Conservation (phyloP, 2,797 vertebrate species). For the Falco peregrinus region DNA sequence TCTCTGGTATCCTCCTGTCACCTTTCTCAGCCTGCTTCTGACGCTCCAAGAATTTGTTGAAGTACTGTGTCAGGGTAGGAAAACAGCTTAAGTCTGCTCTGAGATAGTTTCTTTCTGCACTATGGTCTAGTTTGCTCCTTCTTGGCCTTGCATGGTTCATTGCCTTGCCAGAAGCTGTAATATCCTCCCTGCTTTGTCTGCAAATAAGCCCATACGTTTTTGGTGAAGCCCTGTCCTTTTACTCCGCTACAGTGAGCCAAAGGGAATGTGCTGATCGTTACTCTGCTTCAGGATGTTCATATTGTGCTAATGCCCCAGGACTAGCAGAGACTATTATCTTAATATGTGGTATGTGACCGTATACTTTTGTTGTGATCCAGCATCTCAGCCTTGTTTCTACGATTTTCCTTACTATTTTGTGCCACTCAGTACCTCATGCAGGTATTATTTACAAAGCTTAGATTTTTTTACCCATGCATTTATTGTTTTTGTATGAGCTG, state of each 20-base stretch:
- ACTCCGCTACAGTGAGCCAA: not conserved
- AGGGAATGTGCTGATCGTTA: not conserved
- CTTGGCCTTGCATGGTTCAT: not conserved
- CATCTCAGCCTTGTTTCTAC: not conserved
- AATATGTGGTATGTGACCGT: not conserved
- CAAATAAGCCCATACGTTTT: not conserved
- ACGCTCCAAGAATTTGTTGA: not conserved
- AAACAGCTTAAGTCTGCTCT: not conserved
- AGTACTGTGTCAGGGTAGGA: not conserved
- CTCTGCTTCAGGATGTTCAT: not conserved
- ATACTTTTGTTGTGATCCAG: not conserved
- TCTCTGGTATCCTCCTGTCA: not conserved
- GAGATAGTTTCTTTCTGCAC: not conserved
- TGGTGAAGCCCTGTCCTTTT: not conserved
- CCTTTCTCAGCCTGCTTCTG: conserved; percentile 10
- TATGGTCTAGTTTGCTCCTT: not conserved
- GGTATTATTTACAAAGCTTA: not conserved
- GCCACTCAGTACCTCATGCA: not conserved
- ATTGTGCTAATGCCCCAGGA: not conserved
- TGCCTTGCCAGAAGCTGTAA: not conserved
- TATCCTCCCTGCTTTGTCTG: not conserved
- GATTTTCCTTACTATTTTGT: not conserved
- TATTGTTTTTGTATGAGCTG: not conserved
- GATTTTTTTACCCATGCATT: not conserved
- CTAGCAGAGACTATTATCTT: not conserved